Base-by-base conservation (phyloP, 2,797 vertebrate genomes). In the Eurystomus glaucurus region DNA sequence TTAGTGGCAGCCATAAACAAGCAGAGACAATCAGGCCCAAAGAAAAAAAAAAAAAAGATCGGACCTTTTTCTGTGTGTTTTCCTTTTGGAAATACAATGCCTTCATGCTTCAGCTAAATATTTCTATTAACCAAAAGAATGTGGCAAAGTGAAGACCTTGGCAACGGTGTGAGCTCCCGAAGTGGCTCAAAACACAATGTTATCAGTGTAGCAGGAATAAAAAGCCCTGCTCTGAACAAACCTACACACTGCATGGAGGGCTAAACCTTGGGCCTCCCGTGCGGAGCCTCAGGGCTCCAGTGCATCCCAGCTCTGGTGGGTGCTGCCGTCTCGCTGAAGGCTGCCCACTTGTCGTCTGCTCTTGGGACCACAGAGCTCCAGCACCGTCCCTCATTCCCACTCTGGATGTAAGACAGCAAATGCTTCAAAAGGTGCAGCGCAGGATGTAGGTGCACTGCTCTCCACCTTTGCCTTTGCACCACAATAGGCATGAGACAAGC, bases 1-100 rank as follows among this genome's bases (percentile, higher is more conserved):
- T 99, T 99, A 99, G 99, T 98, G 98, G 98, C 99, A 99, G 98
- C 98, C 98, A 98, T 99, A 99, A 99, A 99, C 99, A 99, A 99
- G 98, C 98, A 98, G 98, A 99, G 98, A 99, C 98, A 99, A 99
- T 98, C 98, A 98, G 98, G 98, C 98, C 98, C 98, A 97, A 98
- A 98, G 98, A 98, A 98, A 98, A 98, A 98, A 97, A 97, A 97
- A 93, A 92, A 94, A 72, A 85, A 80, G 62, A 97, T 97, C 92
- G 90, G 97, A 96, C 97, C 94, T 96, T 93, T 96, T 97, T 97
- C 68, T 83, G 39, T 94, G 70, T 96, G 95, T 95, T 96, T 96
- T 91, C 69, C 87, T 96, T 93, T 96, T 64, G 88, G 71, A 96
- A 96, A 93, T 45, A 93, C 91, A 92, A 88, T 95, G 89, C 72